Percentiles rank a stretch among this genome's conserved stretches.
Evolutionary conservation across 2,113 vertebrate species (phyloP).

Genomic region (Brachyhypopomus occidentalis): DNA sequence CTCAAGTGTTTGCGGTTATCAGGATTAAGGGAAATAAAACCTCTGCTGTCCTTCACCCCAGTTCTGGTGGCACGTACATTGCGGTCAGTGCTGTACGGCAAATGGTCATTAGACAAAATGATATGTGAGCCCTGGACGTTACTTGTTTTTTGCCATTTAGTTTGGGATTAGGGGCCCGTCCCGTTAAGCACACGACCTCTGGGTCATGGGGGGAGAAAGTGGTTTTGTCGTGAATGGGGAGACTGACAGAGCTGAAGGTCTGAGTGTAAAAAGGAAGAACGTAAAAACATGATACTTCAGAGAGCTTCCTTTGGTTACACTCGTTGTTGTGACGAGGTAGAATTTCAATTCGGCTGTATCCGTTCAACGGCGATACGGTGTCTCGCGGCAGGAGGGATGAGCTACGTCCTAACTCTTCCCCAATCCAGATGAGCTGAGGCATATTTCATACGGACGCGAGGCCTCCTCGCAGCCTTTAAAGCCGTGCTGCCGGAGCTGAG

Average conservation of each 20-base stretch:
- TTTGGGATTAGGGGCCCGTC: constrained; percentile 65
- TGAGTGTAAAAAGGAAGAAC: background rate
- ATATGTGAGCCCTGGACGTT: constrained; percentile 43
- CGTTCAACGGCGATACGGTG: too few relatives aligned
- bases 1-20: constrained; percentile 31
- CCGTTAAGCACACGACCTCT: constrained; percentile 71
- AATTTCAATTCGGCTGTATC: too few relatives aligned
- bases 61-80: background rate
- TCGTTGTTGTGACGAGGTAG: too few relatives aligned
- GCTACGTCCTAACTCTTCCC: background rate
- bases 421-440: constrained; percentile 20
- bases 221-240: background rate
- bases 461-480: constrained; percentile 50
- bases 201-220: constrained; percentile 65
- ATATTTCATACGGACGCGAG: constrained; percentile 38
- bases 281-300: background rate
- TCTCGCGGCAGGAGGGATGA: background rate
- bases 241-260: background rate
- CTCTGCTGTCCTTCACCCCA: background rate
- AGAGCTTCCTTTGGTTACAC: background rate
- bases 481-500: constrained; percentile 63
- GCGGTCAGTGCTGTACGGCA: background rate
- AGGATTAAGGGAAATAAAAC: constrained; percentile 12
- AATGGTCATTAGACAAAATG: constrained; percentile 23
- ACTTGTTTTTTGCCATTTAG: constrained; percentile 61